Conservation (phyloP, 2,888 invertebrate genomes). For the Apodemia duryi region DNA sequence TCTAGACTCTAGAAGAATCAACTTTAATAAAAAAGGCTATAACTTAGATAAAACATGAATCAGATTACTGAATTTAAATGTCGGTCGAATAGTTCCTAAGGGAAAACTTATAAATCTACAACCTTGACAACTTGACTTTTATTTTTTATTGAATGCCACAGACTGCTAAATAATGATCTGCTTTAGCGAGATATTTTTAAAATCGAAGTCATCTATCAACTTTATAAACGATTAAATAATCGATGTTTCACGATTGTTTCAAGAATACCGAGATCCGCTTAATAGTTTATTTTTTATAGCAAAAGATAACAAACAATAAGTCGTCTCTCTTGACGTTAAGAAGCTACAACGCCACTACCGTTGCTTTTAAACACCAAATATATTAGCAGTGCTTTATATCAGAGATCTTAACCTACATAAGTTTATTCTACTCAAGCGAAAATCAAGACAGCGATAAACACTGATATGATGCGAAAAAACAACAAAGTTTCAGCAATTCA, state of each 20-base stretch:
- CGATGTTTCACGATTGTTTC: constrained; percentile 5
- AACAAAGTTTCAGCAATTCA: too few relatives aligned
- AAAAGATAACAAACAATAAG: neutral
- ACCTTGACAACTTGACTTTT: neutral
- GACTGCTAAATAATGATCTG: constrained; percentile 20
- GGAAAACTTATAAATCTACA: constrained; percentile 30
- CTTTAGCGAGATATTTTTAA: constrained; percentile 12
- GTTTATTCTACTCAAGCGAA: too few relatives aligned
- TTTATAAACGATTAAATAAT: constrained; percentile 14
- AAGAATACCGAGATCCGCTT: neutral
- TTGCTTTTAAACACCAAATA: neutral
- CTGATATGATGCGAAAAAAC: too few relatives aligned
- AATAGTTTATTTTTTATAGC: neutral
- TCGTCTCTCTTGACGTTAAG: neutral
- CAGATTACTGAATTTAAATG: constrained; percentile 4
- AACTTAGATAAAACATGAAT: neutral
- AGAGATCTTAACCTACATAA: too few relatives aligned
- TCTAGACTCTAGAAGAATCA: neutral
- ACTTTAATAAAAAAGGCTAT: neutral
- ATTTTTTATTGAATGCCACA: constrained; percentile 13
- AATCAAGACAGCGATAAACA: too few relatives aligned
- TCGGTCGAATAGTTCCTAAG: constrained; percentile 22
- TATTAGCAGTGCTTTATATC: too few relatives aligned
- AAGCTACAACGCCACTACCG: neutral
- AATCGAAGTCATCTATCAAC: constrained; percentile 20